These are phyloP conservation scores for Acyrthosiphon pisum DNA, from an alignment of 1,140 invertebrate genomes.

Conservation along the genomic window DNA sequence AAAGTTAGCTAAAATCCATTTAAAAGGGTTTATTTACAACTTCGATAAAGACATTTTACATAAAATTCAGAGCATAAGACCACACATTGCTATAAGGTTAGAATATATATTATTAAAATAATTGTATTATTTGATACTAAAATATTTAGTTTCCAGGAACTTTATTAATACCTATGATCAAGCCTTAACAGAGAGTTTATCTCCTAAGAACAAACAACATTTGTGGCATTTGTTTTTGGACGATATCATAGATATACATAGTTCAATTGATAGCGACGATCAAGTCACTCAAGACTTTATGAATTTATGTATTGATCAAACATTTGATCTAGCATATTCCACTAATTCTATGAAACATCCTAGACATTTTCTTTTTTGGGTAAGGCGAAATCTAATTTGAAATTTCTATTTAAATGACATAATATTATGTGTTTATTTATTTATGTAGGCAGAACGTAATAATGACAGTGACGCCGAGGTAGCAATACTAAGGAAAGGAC, in stretches of 20 bases:
- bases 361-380: not conserved
- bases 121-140: not conserved
- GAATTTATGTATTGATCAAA: not conserved
- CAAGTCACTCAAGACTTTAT: not conserved
- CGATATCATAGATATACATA: not conserved
- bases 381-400: not conserved
- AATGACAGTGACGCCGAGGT: not conserved
- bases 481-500: not conserved
- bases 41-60: not conserved
- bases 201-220: not conserved
- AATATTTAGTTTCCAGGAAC: not conserved
- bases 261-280: not conserved
- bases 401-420: not conserved
- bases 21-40: not conserved
- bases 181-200: not conserved
- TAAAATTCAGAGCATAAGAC: not conserved
- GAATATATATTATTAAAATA: not conserved
- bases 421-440: not conserved
- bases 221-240: not conserved
- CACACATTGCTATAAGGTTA: not conserved
- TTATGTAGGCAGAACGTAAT: not conserved
- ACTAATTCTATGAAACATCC: not conserved
- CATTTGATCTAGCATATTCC: not conserved
- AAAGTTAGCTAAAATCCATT: not conserved
- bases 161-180: not conserved